These are phyloP conservation scores for Calameuta idolon DNA, from an alignment of 2,888 invertebrate genomes.

Conservation along the genomic window DNA sequence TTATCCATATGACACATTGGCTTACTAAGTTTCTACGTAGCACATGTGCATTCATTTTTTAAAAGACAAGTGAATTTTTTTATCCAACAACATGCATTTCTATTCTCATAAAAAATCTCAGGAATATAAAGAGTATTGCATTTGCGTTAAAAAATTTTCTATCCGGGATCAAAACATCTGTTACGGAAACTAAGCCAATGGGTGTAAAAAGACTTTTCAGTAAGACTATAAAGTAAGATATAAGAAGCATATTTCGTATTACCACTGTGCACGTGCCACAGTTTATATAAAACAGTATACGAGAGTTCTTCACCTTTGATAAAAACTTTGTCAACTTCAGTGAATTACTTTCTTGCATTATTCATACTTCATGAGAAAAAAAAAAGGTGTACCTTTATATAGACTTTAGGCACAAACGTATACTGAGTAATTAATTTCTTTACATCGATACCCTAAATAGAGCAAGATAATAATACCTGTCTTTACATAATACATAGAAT, in stretches of 20 bases:
- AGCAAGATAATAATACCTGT: background rate
- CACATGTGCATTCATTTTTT: background rate
- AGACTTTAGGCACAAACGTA: background rate
- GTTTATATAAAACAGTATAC: background rate
- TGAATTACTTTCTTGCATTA: background rate
- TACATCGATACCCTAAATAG: background rate
- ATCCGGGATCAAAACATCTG: background rate
- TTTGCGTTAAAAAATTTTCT: background rate
- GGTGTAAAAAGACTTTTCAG: background rate
- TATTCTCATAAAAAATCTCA: background rate
- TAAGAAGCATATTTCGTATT: background rate
- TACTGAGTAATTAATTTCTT: background rate
- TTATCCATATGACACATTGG: background rate
- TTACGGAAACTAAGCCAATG: background rate
- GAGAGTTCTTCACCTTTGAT: background rate
- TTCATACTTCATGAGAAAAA: background rate
- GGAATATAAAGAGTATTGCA: background rate
- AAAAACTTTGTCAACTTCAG: background rate
- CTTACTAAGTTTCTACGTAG: background rate
- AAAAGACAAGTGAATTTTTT: background rate
- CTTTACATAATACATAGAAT: background rate
- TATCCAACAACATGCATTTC: background rate
- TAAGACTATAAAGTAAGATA: background rate
- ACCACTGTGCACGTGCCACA: background rate
- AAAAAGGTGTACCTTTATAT: background rate